A percentile compares a stretch with the other conserved stretches of the same genome.
Evolutionary conservation across 2,797 vertebrate genomes (phyloP).

Genomic region (Cuculus canorus): DNA sequence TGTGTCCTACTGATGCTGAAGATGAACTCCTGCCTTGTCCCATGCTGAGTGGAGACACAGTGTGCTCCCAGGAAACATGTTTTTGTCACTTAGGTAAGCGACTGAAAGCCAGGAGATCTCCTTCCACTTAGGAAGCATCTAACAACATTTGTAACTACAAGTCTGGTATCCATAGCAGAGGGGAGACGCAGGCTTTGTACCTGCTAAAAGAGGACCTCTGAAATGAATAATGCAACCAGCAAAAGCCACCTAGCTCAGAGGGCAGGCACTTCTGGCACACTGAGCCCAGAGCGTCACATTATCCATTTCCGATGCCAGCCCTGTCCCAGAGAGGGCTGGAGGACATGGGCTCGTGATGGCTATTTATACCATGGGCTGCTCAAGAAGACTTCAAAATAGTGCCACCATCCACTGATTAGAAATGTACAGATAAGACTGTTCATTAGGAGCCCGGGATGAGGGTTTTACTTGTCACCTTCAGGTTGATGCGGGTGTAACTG

Average conservation of each 20-base stretch:
- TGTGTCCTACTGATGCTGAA: not conserved
- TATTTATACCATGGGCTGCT: slow-evolving; percentile 38
- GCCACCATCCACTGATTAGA: not conserved
- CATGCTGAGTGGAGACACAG: not conserved
- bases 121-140: not conserved
- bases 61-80: rapidly evolving
- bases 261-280: slow-evolving; percentile 33
- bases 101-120: not conserved
- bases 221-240: slow-evolving; percentile 30
- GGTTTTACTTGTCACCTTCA: not conserved
- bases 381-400: not conserved
- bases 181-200: not conserved
- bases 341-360: rapidly evolving
- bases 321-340: not conserved
- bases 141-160: not conserved
- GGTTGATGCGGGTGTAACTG: rapidly evolving
- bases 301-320: not conserved
- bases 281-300: not conserved
- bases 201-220: slow-evolving; percentile 40
- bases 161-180: slow-evolving; percentile 44
- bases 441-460: not conserved
- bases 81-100: not conserved
- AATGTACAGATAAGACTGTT: not conserved
- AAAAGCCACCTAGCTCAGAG: slow-evolving; percentile 36
- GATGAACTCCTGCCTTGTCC: not conserved